Conservation (phyloP, 1,140 invertebrate species). For the Musca domestica region DNA sequence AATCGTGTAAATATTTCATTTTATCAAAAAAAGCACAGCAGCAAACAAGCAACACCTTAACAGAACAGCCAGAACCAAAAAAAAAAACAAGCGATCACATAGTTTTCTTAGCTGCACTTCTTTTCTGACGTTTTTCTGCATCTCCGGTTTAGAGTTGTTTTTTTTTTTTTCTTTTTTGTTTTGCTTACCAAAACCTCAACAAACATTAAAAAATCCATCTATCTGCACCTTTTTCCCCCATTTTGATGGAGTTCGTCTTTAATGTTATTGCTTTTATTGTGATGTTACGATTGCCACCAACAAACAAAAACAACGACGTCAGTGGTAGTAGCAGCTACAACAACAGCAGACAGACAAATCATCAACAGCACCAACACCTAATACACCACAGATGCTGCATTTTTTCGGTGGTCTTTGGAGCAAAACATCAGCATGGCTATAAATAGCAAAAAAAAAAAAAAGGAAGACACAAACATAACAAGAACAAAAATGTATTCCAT, state of each 20-base stretch:
- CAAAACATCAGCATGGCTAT: neutral
- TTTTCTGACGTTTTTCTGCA: too few relatives aligned
- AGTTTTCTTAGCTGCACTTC: too few relatives aligned
- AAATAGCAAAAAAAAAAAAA: too few relatives aligned
- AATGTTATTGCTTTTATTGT: too few relatives aligned
- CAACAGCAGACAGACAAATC: too few relatives aligned
- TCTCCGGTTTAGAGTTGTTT: neutral
- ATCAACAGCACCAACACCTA: neutral
- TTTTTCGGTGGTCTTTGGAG: slow-evolving; percentile 14
- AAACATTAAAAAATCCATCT: slow-evolving; percentile 13
- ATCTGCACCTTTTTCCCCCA: slow-evolving; percentile 1
- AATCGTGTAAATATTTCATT: too few relatives aligned
- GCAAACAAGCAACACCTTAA: neutral
- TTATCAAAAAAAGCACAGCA: too few relatives aligned
- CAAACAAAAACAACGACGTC: too few relatives aligned
- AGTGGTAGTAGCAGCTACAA: too few relatives aligned
- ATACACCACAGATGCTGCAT: slow-evolving; percentile 22
- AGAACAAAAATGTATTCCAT: slow-evolving; percentile 4
- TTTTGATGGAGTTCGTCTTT: too few relatives aligned
- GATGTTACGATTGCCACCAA: too few relatives aligned
- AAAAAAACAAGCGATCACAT: neutral
- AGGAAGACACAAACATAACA: neutral
- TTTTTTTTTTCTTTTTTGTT: slow-evolving; percentile 11
- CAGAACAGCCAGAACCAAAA: neutral
- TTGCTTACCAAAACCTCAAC: slow-evolving; percentile 25